phyloP scores from a whole-genome alignment of 2,888 invertebrate species.

The Oligia fasciuncula region DNA sequence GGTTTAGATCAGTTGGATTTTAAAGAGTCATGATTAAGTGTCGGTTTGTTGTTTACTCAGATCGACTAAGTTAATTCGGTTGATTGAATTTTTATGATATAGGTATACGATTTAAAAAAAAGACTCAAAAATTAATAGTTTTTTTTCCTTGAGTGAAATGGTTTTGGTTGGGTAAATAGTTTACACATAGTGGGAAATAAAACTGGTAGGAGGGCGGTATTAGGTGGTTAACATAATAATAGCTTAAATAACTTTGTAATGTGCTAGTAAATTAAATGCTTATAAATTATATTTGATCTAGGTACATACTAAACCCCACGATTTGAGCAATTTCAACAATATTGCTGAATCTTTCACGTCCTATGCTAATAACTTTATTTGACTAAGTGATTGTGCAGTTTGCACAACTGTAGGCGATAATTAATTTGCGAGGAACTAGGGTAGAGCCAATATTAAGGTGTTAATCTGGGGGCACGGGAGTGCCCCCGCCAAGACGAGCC shows the following conservation, averaged over 20 bases:
- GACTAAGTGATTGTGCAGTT: slow-evolving; percentile 9
- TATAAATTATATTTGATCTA: neutral
- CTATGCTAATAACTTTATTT: slow-evolving; percentile 27
- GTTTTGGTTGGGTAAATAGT: neutral
- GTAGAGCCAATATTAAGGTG: slow-evolving; percentile 13
- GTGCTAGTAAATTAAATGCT: neutral
- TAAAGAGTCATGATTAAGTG: slow-evolving; percentile 13
- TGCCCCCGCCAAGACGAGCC: too few relatives aligned
- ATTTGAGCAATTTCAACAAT: slow-evolving; percentile 4
- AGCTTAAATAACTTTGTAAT: neutral
- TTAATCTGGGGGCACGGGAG: too few relatives aligned
- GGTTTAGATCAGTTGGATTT: slow-evolving; percentile 17
- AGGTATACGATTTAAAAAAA: neutral
- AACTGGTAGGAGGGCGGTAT: neutral
- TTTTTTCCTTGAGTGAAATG: neutral
- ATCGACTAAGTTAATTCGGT: slow-evolving; percentile 4
- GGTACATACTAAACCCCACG: neutral
- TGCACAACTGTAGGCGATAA: slow-evolving; percentile 24
- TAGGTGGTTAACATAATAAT: neutral
- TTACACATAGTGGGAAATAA: neutral
- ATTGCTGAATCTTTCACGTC: slow-evolving; percentile 10
- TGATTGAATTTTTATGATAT: slow-evolving; percentile 10
- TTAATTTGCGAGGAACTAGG: neutral
- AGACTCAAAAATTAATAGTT: neutral
- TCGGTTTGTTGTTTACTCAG: slow-evolving; percentile 8